Base-by-base conservation (phyloP, 1,140 invertebrate genomes). In the Drosophila tani region DNA sequence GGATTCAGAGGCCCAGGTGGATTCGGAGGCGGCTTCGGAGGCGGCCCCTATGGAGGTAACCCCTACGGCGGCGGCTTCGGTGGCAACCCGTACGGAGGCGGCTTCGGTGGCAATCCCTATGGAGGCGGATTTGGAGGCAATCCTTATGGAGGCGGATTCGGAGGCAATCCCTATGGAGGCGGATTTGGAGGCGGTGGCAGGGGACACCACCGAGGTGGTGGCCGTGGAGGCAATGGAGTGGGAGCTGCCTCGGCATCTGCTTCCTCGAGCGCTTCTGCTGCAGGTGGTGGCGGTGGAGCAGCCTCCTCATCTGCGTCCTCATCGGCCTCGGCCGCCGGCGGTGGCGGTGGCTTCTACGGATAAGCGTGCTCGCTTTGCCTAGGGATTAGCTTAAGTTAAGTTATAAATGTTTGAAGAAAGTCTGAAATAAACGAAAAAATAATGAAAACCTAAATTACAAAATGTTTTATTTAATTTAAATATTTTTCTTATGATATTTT, bases 221-320 rank as follows among this genome's bases (percentile, higher is more conserved):
- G 58, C 0, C 41, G 51, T 0, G 56, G 49, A 4, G 56, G 63
- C 17, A 53, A 60, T 11, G 74, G 55, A 8, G 63, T 50, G 17
- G 55, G 50, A 4, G 19, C 32, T 32, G 59, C 67, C 12, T 19
- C 76, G 12, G 27, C 76, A 0, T 56, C 75, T 0, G 74, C 75
- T 11, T 62, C 71, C 6, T 76, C 75, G n/a, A 62, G 58, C 21
- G 67, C 73, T 24, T 65, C 75, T 7, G 41, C 68, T 4, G 40
- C 66, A 21, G 67, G 50, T 29, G 73, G 40, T 14, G 74, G 67
- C 9, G 78, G 80, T 24, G 73, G 73, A 47, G 79, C 41, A 12
- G 67, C 63, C 14, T 35, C 71, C 8, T 27, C 73, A 5, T 73
- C 76, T 1, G 46, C 76, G 2, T 63, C 74, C 8, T 29, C 76